These are phyloP conservation scores for Nymphalis urticae DNA, from an alignment of 2,888 invertebrate genomes.

Conservation along the genomic window DNA sequence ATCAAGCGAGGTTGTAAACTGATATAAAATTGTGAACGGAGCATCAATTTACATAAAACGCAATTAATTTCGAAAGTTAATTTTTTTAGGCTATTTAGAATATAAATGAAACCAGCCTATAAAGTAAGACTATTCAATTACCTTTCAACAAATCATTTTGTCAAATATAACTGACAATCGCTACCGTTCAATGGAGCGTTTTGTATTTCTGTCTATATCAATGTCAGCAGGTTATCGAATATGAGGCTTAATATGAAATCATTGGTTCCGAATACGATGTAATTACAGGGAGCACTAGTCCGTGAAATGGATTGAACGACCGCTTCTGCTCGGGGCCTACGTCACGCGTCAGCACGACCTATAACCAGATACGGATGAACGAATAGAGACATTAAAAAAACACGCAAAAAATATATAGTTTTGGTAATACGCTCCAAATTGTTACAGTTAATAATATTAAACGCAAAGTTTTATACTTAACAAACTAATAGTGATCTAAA, in stretches of 20 bases:
- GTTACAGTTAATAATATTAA: background rate
- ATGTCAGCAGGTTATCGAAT: slow-evolving; percentile 57
- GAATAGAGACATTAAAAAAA: slow-evolving; percentile 12
- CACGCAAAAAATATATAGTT: background rate
- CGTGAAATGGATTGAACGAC: slow-evolving; percentile 62
- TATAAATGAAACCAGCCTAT: too few relatives aligned
- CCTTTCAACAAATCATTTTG: background rate
- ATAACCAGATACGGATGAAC: slow-evolving; percentile 15
- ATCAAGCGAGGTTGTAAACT: too few relatives aligned
- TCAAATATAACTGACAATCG: background rate
- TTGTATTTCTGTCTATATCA: slow-evolving; percentile 9
- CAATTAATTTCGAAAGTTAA: too few relatives aligned
- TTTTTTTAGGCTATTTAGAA: too few relatives aligned
- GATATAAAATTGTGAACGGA: too few relatives aligned
- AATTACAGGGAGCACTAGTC: slow-evolving; percentile 66
- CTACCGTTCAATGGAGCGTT: slow-evolving; percentile 12
- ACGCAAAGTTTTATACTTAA: background rate
- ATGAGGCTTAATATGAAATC: slow-evolving; percentile 47
- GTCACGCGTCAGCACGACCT: slow-evolving; percentile 26
- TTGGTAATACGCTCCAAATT: background rate
- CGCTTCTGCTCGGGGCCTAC: slow-evolving; percentile 37
- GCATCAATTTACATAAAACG: too few relatives aligned
- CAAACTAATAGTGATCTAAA: too few relatives aligned
- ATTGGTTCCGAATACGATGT: slow-evolving; percentile 51
- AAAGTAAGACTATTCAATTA: background rate